Conservation (phyloP, 2,888 invertebrate genomes). For the Latrodectus hesperus region DNA sequence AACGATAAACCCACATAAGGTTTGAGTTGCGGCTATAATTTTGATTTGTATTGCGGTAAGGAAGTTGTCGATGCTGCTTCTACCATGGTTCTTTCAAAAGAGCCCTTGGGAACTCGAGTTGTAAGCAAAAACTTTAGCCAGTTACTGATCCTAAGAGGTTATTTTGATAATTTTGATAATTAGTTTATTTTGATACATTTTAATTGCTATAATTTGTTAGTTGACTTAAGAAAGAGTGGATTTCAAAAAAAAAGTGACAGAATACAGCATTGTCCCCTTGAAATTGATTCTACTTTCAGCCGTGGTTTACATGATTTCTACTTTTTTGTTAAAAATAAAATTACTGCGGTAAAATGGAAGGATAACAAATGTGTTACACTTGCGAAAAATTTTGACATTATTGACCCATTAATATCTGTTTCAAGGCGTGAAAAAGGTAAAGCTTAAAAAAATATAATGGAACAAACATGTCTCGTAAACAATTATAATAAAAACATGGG, state of each 20-base stretch:
- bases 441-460: constrained; percentile 11
- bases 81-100: no score
- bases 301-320: background rate
- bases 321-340: background rate
- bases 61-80: no score
- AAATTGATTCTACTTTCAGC: background rate
- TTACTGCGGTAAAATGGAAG: no score
- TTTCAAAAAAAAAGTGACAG: background rate
- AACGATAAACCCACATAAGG: no score
- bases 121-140: no score
- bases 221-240: constrained; percentile 2
- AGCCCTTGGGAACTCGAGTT: no score
- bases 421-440: background rate
- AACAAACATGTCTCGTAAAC: background rate
- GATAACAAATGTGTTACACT: no score
- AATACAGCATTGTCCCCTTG: no score
- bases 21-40: no score
- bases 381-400: background rate
- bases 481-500: background rate
- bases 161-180: no score
- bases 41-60: no score
- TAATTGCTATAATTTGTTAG: background rate
- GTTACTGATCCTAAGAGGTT: no score
- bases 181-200: background rate
- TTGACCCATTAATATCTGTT: constrained; percentile 8